Evolutionary conservation across 2,113 vertebrate genomes (phyloP).

Genomic region (Hepsetus odoe): DNA sequence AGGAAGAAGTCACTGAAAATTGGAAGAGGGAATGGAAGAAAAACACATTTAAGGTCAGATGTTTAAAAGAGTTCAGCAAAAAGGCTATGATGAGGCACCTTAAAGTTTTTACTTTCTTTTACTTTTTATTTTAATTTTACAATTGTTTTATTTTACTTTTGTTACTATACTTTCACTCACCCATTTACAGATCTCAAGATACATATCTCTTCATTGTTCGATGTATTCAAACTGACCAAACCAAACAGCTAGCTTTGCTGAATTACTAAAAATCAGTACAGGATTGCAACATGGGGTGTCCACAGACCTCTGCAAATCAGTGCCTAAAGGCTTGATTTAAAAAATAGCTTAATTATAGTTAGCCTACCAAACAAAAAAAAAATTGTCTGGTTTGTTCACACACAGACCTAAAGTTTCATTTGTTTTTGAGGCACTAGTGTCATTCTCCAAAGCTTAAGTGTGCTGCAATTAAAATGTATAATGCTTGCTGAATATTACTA

Average conservation of each 20-base stretch:
- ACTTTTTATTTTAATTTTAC: no score
- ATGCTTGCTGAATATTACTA: not conserved
- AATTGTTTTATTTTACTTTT: no score
- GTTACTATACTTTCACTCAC: no score
- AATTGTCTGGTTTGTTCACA: not conserved
- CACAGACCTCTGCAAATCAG: not conserved
- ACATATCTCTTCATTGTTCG: not conserved
- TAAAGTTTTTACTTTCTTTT: no score
- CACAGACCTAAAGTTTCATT: not conserved
- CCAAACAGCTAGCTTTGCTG: not conserved
- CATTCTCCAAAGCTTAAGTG: not conserved
- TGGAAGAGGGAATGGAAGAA: no score
- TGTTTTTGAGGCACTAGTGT: not conserved
- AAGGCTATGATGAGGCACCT: no score
- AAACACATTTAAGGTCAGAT: no score
- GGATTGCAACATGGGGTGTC: not conserved
- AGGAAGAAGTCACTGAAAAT: no score
- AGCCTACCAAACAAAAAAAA: not conserved
- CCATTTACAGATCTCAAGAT: no score
- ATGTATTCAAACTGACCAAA: not conserved
- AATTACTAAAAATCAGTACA: no score
- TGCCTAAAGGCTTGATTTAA: not conserved
- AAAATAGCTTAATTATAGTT: not conserved
- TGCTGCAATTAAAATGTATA: conserved; percentile 8
- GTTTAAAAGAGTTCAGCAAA: no score